A percentile compares a stretch with the other conserved stretches of the same genome.
Evolutionary conservation across 2,113 vertebrate genomes (phyloP).

Genomic region (Rynchops niger): DNA sequence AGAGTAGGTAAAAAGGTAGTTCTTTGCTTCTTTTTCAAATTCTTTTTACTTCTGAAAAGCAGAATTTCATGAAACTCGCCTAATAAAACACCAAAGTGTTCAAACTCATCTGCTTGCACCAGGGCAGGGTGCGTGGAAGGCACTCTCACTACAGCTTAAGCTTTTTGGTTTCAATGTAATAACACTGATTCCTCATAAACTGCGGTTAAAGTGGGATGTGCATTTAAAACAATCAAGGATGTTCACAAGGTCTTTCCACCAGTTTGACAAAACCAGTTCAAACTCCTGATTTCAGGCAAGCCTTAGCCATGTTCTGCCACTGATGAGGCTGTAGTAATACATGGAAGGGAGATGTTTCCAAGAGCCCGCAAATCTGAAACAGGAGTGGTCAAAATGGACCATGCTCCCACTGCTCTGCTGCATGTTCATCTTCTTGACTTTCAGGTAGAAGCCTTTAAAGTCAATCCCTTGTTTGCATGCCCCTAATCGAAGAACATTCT

Average conservation of each 20-base stretch:
- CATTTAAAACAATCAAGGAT: neutral
- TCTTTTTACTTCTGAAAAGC: neutral
- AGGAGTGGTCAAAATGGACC: neutral
- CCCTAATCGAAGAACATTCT: neutral
- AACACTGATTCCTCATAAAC: neutral
- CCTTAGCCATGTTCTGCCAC: neutral
- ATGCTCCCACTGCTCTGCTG: neutral
- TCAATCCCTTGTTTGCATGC: neutral
- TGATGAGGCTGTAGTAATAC: neutral
- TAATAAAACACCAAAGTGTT: neutral
- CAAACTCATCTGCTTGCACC: neutral
- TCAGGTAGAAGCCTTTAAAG: neutral
- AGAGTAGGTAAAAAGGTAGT: neutral
- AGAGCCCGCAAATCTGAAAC: neutral
- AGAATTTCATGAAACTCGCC: neutral
- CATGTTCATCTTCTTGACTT: neutral
- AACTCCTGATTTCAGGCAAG: neutral
- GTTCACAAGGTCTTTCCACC: neutral
- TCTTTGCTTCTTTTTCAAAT: neutral
- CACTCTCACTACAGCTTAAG: neutral
- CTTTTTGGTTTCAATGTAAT: neutral
- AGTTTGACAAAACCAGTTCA: neutral
- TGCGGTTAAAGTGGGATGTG: neutral
- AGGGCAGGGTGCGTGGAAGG: neutral
- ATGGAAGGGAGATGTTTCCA: neutral